phyloP scores from a whole-genome alignment of 1,140 invertebrate genomes.

The Drosophila carrolli region DNA sequence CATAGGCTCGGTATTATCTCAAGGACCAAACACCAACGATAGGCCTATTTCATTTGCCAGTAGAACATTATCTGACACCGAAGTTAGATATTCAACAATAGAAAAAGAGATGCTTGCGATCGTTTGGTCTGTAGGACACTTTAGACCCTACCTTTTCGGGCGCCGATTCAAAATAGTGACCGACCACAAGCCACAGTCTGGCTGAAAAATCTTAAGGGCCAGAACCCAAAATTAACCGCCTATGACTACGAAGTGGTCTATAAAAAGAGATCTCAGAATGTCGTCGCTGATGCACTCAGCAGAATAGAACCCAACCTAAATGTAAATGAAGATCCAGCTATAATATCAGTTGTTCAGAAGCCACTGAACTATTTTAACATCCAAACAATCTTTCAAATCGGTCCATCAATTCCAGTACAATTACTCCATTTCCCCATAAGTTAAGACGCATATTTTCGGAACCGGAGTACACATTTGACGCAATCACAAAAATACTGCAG shows the following conservation, averaged over 20 bases:
- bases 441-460: conserved; percentile 7
- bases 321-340: conserved; percentile 4
- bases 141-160: conserved; percentile 17
- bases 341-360: too few relatives aligned
- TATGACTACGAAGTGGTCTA: conserved; percentile 11
- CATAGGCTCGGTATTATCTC: conserved; percentile 6
- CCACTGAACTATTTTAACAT: too few relatives aligned
- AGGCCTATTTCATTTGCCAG: conserved; percentile 11
- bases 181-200: background rate
- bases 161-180: conserved; percentile 7
- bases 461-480: conserved; percentile 6
- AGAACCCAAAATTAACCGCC: conserved; percentile 7
- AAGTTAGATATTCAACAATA: conserved; percentile 17
- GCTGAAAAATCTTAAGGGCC: conserved; percentile 5
- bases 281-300: conserved; percentile 20
- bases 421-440: too few relatives aligned
- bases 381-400: too few relatives aligned
- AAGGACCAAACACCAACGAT: conserved; percentile 1
- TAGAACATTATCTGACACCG: conserved; percentile 16
- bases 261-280: conserved; percentile 5
- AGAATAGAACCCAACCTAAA: too few relatives aligned
- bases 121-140: background rate
- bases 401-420: too few relatives aligned
- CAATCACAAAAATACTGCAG: background rate
- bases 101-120: conserved; percentile 25